Conservation (phyloP, 2,888 invertebrate species). For the Sinodicranocentrus sp. region DNA sequence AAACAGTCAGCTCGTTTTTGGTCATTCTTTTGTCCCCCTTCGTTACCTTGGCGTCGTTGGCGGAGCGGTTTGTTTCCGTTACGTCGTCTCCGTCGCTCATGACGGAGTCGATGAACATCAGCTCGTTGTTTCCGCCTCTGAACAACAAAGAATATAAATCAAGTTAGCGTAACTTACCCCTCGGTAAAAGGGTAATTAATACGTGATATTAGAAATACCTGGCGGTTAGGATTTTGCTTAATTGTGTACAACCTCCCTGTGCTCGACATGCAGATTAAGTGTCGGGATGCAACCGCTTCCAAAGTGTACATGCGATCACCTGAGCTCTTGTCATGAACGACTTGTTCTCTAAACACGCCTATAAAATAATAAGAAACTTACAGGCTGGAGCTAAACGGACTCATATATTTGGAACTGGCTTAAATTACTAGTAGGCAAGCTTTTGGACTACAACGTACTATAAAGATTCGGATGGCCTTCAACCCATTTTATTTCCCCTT, state of each 20-base stretch:
- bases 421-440: neutral
- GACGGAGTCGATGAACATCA: too few relatives aligned
- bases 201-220: neutral
- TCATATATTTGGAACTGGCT: neutral
- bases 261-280: slow-evolving; percentile 41
- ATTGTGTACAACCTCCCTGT: slow-evolving; percentile 44
- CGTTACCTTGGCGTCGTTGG: neutral
- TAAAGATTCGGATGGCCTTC: slow-evolving; percentile 44
- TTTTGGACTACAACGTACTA: slow-evolving; percentile 30
- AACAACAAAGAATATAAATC: neutral
- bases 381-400: neutral
- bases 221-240: neutral
- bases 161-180: neutral
- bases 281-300: slow-evolving; percentile 41
- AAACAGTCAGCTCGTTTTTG: slow-evolving; percentile 33
- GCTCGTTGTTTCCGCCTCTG: neutral
- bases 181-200: neutral
- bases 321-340: neutral
- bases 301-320: slow-evolving; percentile 33
- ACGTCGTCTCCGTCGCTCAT: slow-evolving; percentile 2
- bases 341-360: slow-evolving; percentile 49
- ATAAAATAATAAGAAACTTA: neutral
- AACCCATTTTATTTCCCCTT: slow-evolving; percentile 42
- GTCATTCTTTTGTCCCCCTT: neutral
- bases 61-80: neutral